Percentiles rank a stretch among this genome's conserved stretches.
Evolutionary conservation across 1,140 invertebrate species (phyloP).

Genomic region (Pachypeltis micranthus): DNA sequence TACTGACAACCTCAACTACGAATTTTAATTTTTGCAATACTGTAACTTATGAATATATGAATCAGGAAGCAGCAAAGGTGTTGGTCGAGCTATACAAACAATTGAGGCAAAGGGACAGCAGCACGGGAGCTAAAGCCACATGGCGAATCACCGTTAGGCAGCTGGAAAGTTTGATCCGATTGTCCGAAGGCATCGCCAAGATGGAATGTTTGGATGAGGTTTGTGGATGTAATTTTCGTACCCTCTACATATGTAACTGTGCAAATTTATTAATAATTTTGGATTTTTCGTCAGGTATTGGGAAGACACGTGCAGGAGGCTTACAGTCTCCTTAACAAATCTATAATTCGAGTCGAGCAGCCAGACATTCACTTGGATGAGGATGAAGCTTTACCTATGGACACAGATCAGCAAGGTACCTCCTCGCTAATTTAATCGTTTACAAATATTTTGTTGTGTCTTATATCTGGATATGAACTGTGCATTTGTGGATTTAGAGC

Average conservation of each 20-base stretch:
- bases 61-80: slow-evolving; percentile 66
- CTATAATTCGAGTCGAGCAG: slow-evolving; percentile 94
- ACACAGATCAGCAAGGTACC: slow-evolving; percentile 8
- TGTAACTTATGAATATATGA: slow-evolving; percentile 18
- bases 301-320: slow-evolving; percentile 89
- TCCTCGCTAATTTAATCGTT: too few species aligned
- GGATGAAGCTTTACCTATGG: slow-evolving; percentile 33
- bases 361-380: slow-evolving; percentile 80
- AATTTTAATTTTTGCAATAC: neutral
- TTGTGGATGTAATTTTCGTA: neutral
- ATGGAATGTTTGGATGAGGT: slow-evolving; percentile 89
- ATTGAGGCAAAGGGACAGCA: slow-evolving; percentile 69
- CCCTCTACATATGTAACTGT: slow-evolving; percentile 6
- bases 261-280: too few species aligned
- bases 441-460: too few species aligned
- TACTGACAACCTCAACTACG: neutral
- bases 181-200: slow-evolving; percentile 92
- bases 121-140: slow-evolving; percentile 53
- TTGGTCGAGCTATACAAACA: slow-evolving; percentile 83
- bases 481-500: too few species aligned
- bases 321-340: slow-evolving; percentile 85
- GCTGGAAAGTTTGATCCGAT: slow-evolving; percentile 89
- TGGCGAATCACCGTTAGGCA: slow-evolving; percentile 99
- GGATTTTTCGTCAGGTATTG: slow-evolving; percentile 38
- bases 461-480: too few species aligned